Base-by-base conservation (phyloP, 2,113 vertebrate genomes). In the Capreolus pygargus region DNA sequence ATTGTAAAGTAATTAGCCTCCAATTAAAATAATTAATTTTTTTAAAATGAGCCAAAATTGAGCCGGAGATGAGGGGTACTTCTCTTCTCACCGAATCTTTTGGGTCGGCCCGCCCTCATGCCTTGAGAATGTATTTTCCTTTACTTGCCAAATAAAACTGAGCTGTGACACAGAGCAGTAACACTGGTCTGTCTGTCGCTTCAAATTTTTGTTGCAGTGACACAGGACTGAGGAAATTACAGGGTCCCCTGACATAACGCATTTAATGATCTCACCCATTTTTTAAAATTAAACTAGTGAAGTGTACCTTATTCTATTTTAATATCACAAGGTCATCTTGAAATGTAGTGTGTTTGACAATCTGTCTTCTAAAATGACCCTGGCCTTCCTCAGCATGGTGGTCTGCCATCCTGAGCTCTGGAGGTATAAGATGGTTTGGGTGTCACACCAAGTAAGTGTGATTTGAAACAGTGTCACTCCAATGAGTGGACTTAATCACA, bases 101-200 rank as follows among this genome's bases (percentile, higher is more conserved):
- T 39, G 19, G 19, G 19, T 23, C 5, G 0, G 19, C 67, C n/a
- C 4, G 23, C n/a, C 5, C n/a, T 70, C n/a, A 70, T 0, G 5
- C 19, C 19, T 23, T 23, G 21, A 58, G 23, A 25, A 58, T 58
- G 4, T 70, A 13, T 70, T 70, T 70, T 39, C n/a, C 67, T 70
- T 70, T 39, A 23, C 36, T 70, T 70, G 67, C 67, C 67, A 70
- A 39, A 13, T 39, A 39, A 70, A 23, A 39, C n/a, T 70, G 19
- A 70, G 5, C 33, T 36, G 17, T 67, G 9, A 67, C 33, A n/a
- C 33, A 17, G 33, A 67, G 61, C 64, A 36, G 9, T 70, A 70
- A 70, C n/a, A 70, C 67, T 10, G 67, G 19, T 39, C n/a, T 70
- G 57, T 27, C 23, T 58, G 10, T 70, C 10, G 0, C 67, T 70